Evolutionary conservation across 2,113 vertebrate genomes (phyloP).

Genomic region (Gadus chalcogrammus): DNA sequence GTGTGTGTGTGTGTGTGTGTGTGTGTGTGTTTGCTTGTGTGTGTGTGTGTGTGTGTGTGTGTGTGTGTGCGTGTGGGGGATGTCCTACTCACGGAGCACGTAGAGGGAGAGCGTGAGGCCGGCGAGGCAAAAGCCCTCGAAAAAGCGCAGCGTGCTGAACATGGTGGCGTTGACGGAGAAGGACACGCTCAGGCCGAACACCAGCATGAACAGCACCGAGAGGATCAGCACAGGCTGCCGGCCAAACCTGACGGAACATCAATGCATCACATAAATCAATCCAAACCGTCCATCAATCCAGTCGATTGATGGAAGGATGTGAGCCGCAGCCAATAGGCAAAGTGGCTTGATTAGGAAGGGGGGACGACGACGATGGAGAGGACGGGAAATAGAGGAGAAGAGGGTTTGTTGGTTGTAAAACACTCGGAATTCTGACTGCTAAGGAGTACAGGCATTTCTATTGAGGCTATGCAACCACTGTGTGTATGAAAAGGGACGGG

Average conservation of each 20-base stretch:
- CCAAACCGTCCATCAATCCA: not conserved
- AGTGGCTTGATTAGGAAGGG: too few species aligned
- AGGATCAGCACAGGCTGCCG: conserved; percentile 80
- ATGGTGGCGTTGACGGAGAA: conserved; percentile 94
- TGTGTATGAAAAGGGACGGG: not conserved
- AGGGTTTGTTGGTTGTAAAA: not conserved
- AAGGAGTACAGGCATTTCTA: not conserved
- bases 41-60: conserved; percentile 7
- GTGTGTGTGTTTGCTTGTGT: not conserved
- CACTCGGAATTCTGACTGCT: too few species aligned
- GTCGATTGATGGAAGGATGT: not conserved
- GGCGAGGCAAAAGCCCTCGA: conserved; percentile 97
- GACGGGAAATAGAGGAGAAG: not conserved
- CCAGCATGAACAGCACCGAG: conserved; percentile 88
- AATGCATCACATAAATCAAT: too few species aligned
- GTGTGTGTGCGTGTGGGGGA: not conserved
- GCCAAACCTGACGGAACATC: conserved; percentile 52
- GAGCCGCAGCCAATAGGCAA: not conserved
- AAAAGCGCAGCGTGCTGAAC: conserved; percentile 99
- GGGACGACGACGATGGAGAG: not conserved
- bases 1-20: too few species aligned
- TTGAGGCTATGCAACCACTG: not conserved
- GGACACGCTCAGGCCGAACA: conserved; percentile 91
- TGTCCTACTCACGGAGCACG: conserved; percentile 84
- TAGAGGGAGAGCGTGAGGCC: conserved; percentile 93